Percentiles rank a stretch among this genome's conserved stretches.
Conservation (phyloP, 2,888 invertebrate species). For the Syrista parreyssii region DNA sequence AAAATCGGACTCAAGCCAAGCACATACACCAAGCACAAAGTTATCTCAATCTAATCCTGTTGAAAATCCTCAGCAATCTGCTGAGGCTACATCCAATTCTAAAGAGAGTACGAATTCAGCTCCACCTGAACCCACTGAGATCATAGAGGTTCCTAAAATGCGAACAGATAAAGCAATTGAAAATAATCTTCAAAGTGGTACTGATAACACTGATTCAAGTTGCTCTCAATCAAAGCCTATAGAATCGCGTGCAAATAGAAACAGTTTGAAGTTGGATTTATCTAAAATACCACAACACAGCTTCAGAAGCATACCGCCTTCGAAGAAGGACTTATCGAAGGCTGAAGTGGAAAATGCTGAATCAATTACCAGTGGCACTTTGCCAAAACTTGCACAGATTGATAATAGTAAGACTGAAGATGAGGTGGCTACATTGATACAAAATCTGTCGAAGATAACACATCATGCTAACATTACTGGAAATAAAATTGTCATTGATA, state of each 20-base stretch:
- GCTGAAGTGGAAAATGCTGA: constrained; percentile 18
- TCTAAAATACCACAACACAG: constrained; percentile 60
- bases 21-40: constrained; percentile 11
- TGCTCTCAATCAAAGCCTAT: constrained; percentile 3
- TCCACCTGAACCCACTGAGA: not conserved
- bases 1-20: constrained; percentile 10
- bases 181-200: constrained; percentile 9
- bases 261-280: constrained; percentile 55
- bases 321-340: constrained; percentile 42
- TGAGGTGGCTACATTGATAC: constrained; percentile 31
- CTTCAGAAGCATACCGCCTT: constrained; percentile 40
- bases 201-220: not conserved
- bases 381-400: constrained; percentile 7
- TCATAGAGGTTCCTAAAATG: not conserved
- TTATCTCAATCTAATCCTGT: constrained; percentile 1
- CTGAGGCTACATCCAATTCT: not conserved
- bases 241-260: constrained; percentile 35
- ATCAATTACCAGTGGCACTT: not conserved
- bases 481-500: constrained; percentile 48
- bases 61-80: not conserved
- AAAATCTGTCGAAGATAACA: constrained; percentile 42
- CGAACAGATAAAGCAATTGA: not conserved
- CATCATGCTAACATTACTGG: constrained; percentile 47
- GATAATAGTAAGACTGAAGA: constrained; percentile 7
- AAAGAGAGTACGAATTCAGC: not conserved